Percentiles rank a stretch among this genome's conserved stretches.
phyloP scores from a whole-genome alignment of 1,140 invertebrate species.

The Pogonognathellus flavescens region DNA sequence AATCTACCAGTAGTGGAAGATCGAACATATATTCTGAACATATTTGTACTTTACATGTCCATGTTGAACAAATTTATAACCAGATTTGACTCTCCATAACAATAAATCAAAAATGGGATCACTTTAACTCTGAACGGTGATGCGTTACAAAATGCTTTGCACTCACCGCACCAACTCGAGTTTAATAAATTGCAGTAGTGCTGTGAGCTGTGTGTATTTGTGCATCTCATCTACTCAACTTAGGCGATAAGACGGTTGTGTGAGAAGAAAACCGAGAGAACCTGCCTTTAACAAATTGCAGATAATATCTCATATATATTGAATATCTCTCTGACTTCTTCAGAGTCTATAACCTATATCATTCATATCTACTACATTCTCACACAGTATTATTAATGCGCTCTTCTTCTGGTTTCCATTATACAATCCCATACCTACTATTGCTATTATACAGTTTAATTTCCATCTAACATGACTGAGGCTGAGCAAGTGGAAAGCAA shows the following conservation, averaged over 20 bases:
- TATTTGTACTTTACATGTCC: not conserved
- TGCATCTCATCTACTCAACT: conserved; percentile 8
- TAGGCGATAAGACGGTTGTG: not conserved
- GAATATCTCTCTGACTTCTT: not conserved
- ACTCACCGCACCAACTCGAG: conserved; percentile 31
- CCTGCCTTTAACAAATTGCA: conserved; percentile 28
- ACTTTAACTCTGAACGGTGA: conserved; percentile 33
- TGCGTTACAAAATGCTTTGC: conserved; percentile 43
- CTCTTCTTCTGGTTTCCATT: no score
- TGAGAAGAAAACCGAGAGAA: not conserved
- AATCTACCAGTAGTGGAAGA: no score
- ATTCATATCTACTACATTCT: no score
- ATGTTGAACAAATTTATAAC: conserved; percentile 50
- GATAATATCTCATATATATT: conserved; percentile 14
- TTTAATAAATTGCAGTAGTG: conserved; percentile 41
- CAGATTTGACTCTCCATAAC: conserved; percentile 50
- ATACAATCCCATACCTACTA: no score
- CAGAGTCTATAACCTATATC: no score
- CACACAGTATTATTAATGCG: no score
- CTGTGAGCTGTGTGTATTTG: conserved; percentile 7
- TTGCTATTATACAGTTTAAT: not conserved
- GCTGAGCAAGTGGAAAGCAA: conserved; percentile 7
- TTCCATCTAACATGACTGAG: not conserved
- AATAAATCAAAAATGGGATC: conserved; percentile 47
- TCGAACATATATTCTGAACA: no score